Conservation (phyloP, 2,888 invertebrate genomes). For the Agriopis marginaria region DNA sequence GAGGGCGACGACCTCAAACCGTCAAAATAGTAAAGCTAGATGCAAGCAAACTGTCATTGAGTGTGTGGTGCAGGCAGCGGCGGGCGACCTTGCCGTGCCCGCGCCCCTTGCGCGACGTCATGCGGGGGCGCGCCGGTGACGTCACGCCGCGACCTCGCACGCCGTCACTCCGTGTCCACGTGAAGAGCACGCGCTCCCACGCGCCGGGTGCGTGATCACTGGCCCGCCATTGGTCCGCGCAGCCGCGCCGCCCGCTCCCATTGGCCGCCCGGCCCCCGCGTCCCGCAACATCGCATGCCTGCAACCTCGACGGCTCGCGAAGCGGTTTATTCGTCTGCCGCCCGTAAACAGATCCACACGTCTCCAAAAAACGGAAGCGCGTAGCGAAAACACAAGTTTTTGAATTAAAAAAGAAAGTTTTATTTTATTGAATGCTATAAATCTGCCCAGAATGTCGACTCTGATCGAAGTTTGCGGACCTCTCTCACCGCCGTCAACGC, state of each 20-base stretch:
- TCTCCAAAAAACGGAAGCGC: slow-evolving; percentile 69
- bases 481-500: slow-evolving; percentile 91
- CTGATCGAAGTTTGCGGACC: slow-evolving; percentile 82
- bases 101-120: slow-evolving; percentile 74
- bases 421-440: slow-evolving; percentile 70
- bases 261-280: slow-evolving; percentile 87
- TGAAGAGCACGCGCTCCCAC: slow-evolving; percentile 93
- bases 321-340: slow-evolving; percentile 84
- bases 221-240: slow-evolving; percentile 85
- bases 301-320: slow-evolving; percentile 72
- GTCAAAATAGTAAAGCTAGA: slow-evolving; percentile 66
- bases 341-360: slow-evolving; percentile 76
- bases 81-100: slow-evolving; percentile 75
- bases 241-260: slow-evolving; percentile 90
- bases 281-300: slow-evolving; percentile 89
- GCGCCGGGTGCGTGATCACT: slow-evolving; percentile 91
- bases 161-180: slow-evolving; percentile 92
- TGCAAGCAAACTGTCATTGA: slow-evolving; percentile 56
- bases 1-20: slow-evolving; percentile 66
- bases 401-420: slow-evolving; percentile 82
- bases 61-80: slow-evolving; percentile 45
- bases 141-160: slow-evolving; percentile 84
- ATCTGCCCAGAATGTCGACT: slow-evolving; percentile 74
- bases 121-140: slow-evolving; percentile 87
- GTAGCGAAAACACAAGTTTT: slow-evolving; percentile 73